Conservation (phyloP, 2,797 vertebrate species). For the Sus cebifrons region DNA sequence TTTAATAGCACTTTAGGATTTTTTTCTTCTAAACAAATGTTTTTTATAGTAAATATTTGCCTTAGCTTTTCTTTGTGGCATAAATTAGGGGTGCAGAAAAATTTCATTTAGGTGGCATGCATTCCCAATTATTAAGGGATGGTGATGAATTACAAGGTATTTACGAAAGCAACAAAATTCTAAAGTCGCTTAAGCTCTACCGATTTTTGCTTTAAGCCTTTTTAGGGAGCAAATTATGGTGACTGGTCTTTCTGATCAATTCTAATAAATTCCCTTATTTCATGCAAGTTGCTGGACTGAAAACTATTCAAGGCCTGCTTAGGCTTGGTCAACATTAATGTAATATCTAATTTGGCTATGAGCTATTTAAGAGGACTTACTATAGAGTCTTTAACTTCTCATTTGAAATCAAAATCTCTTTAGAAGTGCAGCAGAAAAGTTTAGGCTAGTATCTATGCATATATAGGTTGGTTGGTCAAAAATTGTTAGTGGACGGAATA, state of each 20-base stretch:
- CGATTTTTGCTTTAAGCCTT: conserved; percentile 53
- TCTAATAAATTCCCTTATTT: conserved; percentile 75
- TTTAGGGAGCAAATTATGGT: conserved; percentile 66
- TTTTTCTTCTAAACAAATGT: conserved; percentile 62
- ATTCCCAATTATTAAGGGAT: conserved; percentile 50
- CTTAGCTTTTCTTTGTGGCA: conserved; percentile 61
- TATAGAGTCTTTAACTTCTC: neutral
- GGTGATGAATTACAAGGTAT: neutral
- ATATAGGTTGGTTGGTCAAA: neutral
- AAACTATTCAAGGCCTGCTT: conserved; percentile 37
- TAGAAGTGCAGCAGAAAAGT: conserved; percentile 80
- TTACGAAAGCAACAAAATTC: conserved; percentile 20
- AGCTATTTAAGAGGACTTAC: conserved; percentile 55
- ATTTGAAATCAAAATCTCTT: conserved; percentile 66
- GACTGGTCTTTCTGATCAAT: conserved; percentile 81
- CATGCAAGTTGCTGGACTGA: neutral
- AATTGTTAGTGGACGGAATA: conserved; percentile 14
- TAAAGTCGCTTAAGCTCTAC: conserved; percentile 35
- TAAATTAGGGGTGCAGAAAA: neutral
- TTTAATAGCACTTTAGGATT: conserved; percentile 50
- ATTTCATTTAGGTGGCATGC: neutral
- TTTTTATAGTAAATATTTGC: conserved; percentile 45
- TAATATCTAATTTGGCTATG: conserved; percentile 29
- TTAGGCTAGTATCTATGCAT: neutral
- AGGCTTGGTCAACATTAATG: neutral